Evolutionary conservation across 2,888 invertebrate genomes (phyloP).

Genomic region (Amphimallon solstitiale): DNA sequence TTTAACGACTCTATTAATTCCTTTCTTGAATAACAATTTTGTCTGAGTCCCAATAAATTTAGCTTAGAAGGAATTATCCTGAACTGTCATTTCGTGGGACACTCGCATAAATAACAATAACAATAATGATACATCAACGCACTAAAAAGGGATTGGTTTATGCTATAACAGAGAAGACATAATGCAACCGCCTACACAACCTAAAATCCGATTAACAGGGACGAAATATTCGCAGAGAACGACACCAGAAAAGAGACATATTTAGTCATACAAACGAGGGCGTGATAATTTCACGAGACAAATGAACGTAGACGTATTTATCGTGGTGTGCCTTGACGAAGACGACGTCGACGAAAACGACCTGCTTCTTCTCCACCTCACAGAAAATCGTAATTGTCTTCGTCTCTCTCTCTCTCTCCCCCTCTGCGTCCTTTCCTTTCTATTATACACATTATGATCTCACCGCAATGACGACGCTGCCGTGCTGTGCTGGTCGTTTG

Average conservation of each 20-base stretch:
- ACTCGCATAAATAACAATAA: constrained; percentile 25
- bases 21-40: background rate
- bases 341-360: too few relatives aligned
- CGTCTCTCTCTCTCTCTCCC: constrained; percentile 13
- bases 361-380: constrained; percentile 1
- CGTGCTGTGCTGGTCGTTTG: constrained; percentile 15
- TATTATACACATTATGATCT: constrained; percentile 8
- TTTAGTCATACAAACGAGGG: constrained; percentile 31
- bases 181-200: background rate
- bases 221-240: constrained; percentile 8
- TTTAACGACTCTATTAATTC: too few relatives aligned
- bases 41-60: constrained; percentile 6
- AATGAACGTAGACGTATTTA: constrained; percentile 47
- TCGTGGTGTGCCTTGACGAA: constrained; percentile 42
- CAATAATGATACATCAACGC: constrained; percentile 24
- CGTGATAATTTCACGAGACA: constrained; percentile 42
- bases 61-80: constrained; percentile 13
- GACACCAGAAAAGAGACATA: constrained; percentile 30
- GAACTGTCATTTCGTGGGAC: background rate
- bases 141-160: background rate
- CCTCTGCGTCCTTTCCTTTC: background rate
- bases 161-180: constrained; percentile 3
- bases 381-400: constrained; percentile 19
- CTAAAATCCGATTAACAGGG: constrained; percentile 30
- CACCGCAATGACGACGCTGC: constrained; percentile 19